phyloP scores from a whole-genome alignment of 92 coral and sea anemone genomes.

The Epizoanthus rinbou region DNA sequence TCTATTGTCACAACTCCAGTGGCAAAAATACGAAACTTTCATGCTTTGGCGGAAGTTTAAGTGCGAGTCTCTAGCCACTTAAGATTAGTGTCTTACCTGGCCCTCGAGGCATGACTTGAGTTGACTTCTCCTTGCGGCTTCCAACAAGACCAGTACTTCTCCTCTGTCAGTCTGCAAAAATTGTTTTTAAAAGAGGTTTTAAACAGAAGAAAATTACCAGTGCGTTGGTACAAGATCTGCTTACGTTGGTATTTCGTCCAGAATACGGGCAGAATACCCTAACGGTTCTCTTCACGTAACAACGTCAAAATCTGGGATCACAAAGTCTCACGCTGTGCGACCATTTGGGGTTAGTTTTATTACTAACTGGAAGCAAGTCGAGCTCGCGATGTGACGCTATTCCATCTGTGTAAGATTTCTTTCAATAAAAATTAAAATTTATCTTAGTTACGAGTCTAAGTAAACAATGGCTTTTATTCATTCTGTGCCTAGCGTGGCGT shows the following conservation, averaged over 20 bases:
- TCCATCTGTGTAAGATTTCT: slow-evolving; percentile 10
- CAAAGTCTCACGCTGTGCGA: not conserved
- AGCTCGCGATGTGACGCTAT: slow-evolving; percentile 48
- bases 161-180: slow-evolving; percentile 5
- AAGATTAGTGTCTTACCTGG: slow-evolving; percentile 45
- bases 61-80: not conserved
- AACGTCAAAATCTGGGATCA: not conserved
- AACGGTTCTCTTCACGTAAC: slow-evolving; percentile 20
- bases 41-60: not conserved
- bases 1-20: slow-evolving; percentile 15
- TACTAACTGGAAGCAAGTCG: not conserved
- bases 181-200: not conserved
- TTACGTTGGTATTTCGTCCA: too few species aligned
- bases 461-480: slow-evolving; percentile 63
- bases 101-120: slow-evolving; percentile 61
- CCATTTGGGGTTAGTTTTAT: not conserved
- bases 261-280: too few species aligned
- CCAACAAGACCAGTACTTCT: not conserved
- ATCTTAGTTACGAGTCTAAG: slow-evolving; percentile 62
- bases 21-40: slow-evolving; percentile 36
- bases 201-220: too few species aligned
- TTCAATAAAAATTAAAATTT: slow-evolving; percentile 28
- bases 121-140: not conserved
- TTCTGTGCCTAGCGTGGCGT: slow-evolving; percentile 79
- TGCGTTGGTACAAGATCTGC: too few species aligned